These are phyloP conservation scores for Helogale parvula DNA, from an alignment of 2,113 vertebrate species.

Conservation along the genomic window DNA sequence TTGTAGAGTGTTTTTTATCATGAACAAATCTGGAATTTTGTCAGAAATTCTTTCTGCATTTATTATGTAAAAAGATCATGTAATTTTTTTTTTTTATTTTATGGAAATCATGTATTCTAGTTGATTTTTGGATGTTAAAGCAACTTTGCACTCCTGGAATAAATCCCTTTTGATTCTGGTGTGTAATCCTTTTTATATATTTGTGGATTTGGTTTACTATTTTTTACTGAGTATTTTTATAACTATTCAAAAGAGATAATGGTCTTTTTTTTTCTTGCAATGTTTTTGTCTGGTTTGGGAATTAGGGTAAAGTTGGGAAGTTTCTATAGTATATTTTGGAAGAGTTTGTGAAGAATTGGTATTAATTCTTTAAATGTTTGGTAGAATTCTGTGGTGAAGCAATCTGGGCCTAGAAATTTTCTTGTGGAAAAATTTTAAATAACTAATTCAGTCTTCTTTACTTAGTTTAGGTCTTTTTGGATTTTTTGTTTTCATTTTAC, in stretches of 20 bases:
- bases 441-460: not conserved
- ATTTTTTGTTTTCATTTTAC: not conserved
- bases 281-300: not conserved
- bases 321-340: not conserved
- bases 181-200: not conserved
- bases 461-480: not conserved
- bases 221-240: not conserved
- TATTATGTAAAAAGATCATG: not conserved
- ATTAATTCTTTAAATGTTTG: slow-evolving; percentile 23
- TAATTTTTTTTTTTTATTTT: slow-evolving; percentile 10
- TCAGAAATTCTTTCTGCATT: not conserved
- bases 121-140: not conserved
- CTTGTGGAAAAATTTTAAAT: not conserved
- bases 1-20: slow-evolving; percentile 12
- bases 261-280: not conserved
- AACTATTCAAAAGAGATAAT: not conserved
- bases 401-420: not conserved
- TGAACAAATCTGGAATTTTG: not conserved
- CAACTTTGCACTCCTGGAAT: not conserved
- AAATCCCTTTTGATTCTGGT: not conserved
- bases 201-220: slow-evolving; percentile 39
- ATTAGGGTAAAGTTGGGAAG: not conserved
- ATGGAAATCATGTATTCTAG: not conserved
- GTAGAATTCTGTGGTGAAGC: not conserved
- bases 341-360: not conserved